These are phyloP conservation scores for Campylorhamphus procurvoides DNA, from an alignment of 2,113 vertebrate genomes.

Conservation along the genomic window DNA sequence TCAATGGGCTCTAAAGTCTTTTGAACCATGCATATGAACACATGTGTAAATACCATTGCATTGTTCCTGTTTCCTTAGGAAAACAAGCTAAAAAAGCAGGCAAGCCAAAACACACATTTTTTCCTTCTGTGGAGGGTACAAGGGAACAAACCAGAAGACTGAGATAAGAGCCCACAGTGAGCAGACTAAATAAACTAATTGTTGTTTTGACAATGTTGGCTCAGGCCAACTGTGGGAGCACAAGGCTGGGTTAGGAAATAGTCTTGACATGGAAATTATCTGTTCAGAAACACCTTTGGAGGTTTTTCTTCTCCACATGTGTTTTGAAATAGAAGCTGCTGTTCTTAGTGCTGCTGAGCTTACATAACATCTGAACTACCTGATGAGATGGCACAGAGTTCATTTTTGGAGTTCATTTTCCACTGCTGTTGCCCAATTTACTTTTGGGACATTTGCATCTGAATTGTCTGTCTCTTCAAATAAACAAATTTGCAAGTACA, in stretches of 20 bases:
- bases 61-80: slow-evolving; percentile 21
- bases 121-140: background rate
- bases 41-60: background rate
- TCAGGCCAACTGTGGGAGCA: background rate
- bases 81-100: slow-evolving; percentile 3
- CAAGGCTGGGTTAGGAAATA: background rate
- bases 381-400: background rate
- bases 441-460: background rate
- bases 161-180: slow-evolving; percentile 20
- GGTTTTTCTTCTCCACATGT: slow-evolving; percentile 12
- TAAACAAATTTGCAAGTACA: background rate
- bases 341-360: background rate
- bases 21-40: background rate
- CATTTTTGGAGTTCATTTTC: background rate
- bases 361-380: background rate
- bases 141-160: slow-evolving; percentile 24
- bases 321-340: slow-evolving; percentile 22
- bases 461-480: background rate
- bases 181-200: slow-evolving; percentile 28
- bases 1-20: background rate
- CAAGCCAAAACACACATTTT: slow-evolving; percentile 29
- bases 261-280: background rate
- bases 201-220: slow-evolving; percentile 19
- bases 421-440: background rate
- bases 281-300: slow-evolving; percentile 26